Conservation (phyloP, 2,888 invertebrate genomes). For the Mimachlamys varia region DNA sequence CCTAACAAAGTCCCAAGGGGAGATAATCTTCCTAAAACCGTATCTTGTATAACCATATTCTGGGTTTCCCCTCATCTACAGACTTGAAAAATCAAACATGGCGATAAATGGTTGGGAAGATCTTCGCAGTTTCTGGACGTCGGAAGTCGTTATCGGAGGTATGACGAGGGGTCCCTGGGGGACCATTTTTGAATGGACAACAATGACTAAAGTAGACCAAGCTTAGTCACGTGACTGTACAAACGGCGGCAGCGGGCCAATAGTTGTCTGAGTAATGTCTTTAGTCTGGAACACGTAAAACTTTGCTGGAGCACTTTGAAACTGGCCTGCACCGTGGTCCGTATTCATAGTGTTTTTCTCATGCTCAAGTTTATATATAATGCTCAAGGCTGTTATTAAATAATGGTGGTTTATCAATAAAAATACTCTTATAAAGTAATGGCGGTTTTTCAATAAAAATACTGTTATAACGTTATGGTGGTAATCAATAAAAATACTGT, state of each 20-base stretch:
- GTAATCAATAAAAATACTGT: too few relatives aligned
- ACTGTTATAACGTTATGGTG: too few relatives aligned
- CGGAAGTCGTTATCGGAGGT: neutral
- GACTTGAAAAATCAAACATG: neutral
- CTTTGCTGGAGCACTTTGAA: too few relatives aligned
- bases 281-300: too few relatives aligned
- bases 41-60: neutral
- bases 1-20: neutral
- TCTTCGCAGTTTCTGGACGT: neutral
- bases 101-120: neutral
- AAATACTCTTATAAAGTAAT: too few relatives aligned
- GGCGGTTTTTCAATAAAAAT: too few relatives aligned
- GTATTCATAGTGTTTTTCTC: too few relatives aligned
- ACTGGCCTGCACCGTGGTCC: too few relatives aligned
- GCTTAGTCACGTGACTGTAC: neutral
- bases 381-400: too few relatives aligned
- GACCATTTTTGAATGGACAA: neutral
- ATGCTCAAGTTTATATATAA: too few relatives aligned
- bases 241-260: neutral
- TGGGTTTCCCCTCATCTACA: neutral
- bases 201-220: neutral
- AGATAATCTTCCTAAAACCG: neutral
- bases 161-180: neutral
- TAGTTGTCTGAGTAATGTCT: too few relatives aligned
- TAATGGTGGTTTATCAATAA: too few relatives aligned